Evolutionary conservation across 2,113 vertebrate species (phyloP).

Genomic region (Pogona vitticeps): DNA sequence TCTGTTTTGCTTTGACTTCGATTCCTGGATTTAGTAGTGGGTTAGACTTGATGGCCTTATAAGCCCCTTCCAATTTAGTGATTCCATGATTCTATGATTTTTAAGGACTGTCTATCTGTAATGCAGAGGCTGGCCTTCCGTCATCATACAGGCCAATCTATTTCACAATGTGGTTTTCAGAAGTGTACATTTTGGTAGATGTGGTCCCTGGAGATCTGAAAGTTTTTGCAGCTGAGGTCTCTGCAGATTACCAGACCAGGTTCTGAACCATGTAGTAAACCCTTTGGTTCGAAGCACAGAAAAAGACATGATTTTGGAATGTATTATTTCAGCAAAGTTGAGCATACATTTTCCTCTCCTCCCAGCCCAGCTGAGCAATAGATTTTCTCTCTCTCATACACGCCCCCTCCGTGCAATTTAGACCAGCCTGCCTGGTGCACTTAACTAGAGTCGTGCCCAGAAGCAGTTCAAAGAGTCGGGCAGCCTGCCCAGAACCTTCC

Average conservation of each 20-base stretch:
- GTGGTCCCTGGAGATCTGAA: neutral
- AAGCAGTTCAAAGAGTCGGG: fast-evolving
- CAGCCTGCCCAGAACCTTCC: neutral
- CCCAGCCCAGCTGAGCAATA: neutral
- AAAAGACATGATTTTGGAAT: fast-evolving
- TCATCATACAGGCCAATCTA: no score
- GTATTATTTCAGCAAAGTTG: neutral
- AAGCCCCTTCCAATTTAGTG: no score
- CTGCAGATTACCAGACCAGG: neutral
- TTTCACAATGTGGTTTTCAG: no score
- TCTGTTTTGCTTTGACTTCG: no score
- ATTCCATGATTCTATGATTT: no score
- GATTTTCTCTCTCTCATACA: neutral
- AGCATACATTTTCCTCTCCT: neutral
- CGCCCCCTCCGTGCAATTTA: neutral
- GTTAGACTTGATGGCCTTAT: no score
- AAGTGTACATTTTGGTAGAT: no score
- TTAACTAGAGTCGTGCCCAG: neutral
- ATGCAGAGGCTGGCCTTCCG: no score
- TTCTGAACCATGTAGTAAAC: neutral
- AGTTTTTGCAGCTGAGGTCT: no score
- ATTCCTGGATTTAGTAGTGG: no score
- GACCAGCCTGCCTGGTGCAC: neutral
- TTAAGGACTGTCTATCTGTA: no score
- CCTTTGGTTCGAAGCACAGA: neutral